Conservation (phyloP, 1,140 invertebrate species). For the Proales similis region DNA sequence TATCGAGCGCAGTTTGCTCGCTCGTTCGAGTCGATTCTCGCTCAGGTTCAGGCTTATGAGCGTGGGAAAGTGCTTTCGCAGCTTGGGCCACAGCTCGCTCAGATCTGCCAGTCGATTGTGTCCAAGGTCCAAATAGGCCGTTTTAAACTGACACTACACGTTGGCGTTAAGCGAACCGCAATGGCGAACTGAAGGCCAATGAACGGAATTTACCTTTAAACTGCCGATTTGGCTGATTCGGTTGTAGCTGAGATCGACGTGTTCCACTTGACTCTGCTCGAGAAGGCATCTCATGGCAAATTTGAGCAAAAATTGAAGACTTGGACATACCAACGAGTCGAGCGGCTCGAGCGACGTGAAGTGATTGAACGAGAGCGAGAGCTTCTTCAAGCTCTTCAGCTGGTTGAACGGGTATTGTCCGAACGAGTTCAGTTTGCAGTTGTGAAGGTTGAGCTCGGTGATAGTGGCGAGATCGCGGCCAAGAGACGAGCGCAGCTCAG, state of each 20-base stretch:
- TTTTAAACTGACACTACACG: too few relatives aligned
- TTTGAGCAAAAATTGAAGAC: neutral
- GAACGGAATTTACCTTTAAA: conserved; percentile 4
- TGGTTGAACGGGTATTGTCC: conserved; percentile 41
- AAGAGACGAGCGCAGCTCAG: conserved; percentile 41
- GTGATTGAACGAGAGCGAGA: conserved; percentile 50
- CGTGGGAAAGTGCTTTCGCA: conserved; percentile 9
- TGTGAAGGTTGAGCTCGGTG: conserved; percentile 49
- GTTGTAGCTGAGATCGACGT: conserved; percentile 51
- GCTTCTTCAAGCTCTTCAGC: conserved; percentile 42
- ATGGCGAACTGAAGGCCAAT: too few relatives aligned
- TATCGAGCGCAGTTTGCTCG: conserved; percentile 22
- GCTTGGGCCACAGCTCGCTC: neutral
- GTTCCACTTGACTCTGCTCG: conserved; percentile 39
- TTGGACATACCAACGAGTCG: conserved; percentile 43
- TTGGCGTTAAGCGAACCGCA: too few relatives aligned
- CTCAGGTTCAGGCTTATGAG: conserved; percentile 13
- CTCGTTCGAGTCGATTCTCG: conserved; percentile 18
- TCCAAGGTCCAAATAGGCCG: conserved; percentile 18
- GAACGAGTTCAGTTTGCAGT: conserved; percentile 46
- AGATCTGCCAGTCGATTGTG: conserved; percentile 14
- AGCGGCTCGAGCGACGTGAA: conserved; percentile 47
- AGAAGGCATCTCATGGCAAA: neutral
- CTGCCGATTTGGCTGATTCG: conserved; percentile 41
- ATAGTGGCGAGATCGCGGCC: conserved; percentile 42